Conservation (phyloP, 2,797 vertebrate species). For the Rhynchotus rufescens region DNA sequence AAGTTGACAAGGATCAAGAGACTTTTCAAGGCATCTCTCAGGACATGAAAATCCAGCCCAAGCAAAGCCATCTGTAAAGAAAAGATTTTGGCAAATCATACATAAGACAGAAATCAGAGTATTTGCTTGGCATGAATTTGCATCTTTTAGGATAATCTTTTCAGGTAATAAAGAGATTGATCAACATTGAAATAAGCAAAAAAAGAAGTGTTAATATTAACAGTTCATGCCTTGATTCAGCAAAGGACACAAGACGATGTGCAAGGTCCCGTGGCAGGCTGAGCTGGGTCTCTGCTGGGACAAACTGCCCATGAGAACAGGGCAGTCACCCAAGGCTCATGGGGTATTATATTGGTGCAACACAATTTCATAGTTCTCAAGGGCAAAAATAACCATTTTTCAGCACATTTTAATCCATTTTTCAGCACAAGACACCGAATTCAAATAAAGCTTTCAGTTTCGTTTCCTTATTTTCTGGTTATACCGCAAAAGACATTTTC, state of each 20-base stretch:
- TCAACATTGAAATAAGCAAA: not conserved
- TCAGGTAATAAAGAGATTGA: not conserved
- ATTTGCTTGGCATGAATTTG: not conserved
- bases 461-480: not conserved
- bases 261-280: not conserved
- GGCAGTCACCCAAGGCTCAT: accelerated
- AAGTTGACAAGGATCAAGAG: not conserved
- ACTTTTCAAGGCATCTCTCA: not conserved
- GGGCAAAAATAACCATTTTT: accelerated
- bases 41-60: not conserved
- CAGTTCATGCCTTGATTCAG: not conserved
- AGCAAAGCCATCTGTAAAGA: not conserved
- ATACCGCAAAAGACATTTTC: not conserved
- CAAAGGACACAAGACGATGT: not conserved
- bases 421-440: not conserved
- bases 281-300: not conserved
- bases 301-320: not conserved
- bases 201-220: not conserved
- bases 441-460: not conserved
- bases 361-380: not conserved
- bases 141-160: conserved; percentile 14
- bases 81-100: not conserved
- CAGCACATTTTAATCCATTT: not conserved
- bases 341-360: not conserved
- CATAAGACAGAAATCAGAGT: not conserved